Evolutionary conservation across 2,113 vertebrate genomes (phyloP), one percentile per base, ranked within the genome.

Genomic region (Melanotaenia duboulayi): DNA sequence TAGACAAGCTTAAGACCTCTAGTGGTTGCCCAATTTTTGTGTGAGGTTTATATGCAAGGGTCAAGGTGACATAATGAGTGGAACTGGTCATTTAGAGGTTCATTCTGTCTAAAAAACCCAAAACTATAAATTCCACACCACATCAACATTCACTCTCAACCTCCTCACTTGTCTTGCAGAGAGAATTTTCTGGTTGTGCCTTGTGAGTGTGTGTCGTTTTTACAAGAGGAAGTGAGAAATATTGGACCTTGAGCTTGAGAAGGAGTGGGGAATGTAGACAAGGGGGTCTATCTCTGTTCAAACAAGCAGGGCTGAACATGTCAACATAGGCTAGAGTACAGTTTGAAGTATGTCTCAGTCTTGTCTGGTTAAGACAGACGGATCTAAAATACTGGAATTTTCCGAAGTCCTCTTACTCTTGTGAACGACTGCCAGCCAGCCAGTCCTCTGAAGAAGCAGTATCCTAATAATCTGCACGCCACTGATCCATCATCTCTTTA

Each of bases 181-280:
- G 70, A 19, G 67, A 58, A 67, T 65, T 55, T 37, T 66, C 17
- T 65, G 11, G 13, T 25, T 68, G 19, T 48, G 24, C 39, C 11
- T 12, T 3, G 0, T 4, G 16, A 42, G 52, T 51, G 25, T 39
- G 2, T 68, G 14, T 54, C 61, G 76, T 64, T 64, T 76, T 66
- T 70, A 40, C 70, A 25, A 64, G 52, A 59, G 78, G 62, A 84
- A 82, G 86, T 83, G 84, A 84, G 81, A 89, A 83, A 91, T 86
- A 65, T 80, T 88, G 84, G 72, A 90, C 86, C 70, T 83, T 89
- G 88, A 91, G 87, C 89, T 87, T 86, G 84, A 87, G 81, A 60
- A 81, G 77, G 79, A 71, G 82, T 89, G 82, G 74, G 87, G 86
- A 91, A 91, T 89, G 89, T 87, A 65, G 89, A 83, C 79, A 54